Evolutionary conservation across 2,888 invertebrate species (phyloP), one percentile per base, ranked within the genome.

Genomic region (Eurois occulta): DNA sequence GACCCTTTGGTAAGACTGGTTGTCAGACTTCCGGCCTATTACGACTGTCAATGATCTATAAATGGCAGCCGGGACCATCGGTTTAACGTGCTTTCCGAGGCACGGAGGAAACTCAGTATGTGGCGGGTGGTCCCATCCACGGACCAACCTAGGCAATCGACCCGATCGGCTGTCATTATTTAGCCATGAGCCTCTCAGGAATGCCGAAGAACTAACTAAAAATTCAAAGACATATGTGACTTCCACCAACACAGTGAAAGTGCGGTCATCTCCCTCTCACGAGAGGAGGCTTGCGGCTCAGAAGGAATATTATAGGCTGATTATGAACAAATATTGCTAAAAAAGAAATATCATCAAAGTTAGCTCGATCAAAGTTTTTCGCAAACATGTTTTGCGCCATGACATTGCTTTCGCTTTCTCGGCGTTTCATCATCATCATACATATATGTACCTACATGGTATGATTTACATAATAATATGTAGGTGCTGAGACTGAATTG

Each of bases 361-460:
- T 62, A 38, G 35, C n/a, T 62, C 16, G 32, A 68, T 67, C 32
- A 48, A 76, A 81, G 32, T 60, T 58, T 64, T 77, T 81, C 32
- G 73, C 69, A 65, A 72, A 72, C 64, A 46, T 16, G 72, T 70
- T 28, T 58, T 58, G 52, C 64, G 48, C 58, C 70, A 55, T 52
- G 67, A 64, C n/a, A n/a, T 55, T 13, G 67, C 76, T 84, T 84
- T 86, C 78, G 38, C 87, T 86, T 86, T 78, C 78, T 75, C 76
- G 16, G 11, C 24, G 13, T 52, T 24, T 67, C 55, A 58, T 68
- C 24, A 24, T 85, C 76, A 72, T 70, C 66, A 58, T 41, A 65
- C 8, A 24, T 38, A 41, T 8, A 41, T n/a, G 8, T 55, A 70
- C n/a, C 13, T 55, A 60, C n/a, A 43, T 73, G 28, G 60, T 65